Conservation (phyloP, 2,888 invertebrate genomes). For the Synanthedon myopaeformis region DNA sequence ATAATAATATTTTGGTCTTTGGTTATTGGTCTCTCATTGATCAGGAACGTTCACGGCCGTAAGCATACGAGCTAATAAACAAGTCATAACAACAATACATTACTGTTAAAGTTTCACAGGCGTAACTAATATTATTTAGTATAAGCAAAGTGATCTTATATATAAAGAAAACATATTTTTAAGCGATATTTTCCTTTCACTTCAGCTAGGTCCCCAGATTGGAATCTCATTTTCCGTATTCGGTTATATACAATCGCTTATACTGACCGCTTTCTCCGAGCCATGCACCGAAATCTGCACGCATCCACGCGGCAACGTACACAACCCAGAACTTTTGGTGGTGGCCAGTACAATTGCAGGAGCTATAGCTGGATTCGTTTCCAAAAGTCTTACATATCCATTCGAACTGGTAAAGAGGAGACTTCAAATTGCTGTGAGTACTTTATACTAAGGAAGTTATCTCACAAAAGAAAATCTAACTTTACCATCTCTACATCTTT, state of each 20-base stretch:
- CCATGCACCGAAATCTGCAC: constrained; percentile 8
- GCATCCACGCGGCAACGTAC: not conserved
- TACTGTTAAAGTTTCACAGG: too few relatives aligned
- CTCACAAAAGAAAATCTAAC: too few relatives aligned
- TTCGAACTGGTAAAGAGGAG: constrained; percentile 88
- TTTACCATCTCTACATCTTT: too few relatives aligned
- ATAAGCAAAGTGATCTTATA: too few relatives aligned
- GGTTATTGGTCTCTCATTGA: too few relatives aligned
- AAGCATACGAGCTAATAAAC: too few relatives aligned
- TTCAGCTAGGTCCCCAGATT: constrained; percentile 50
- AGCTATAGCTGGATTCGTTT: constrained; percentile 77
- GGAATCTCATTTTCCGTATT: constrained; percentile 50
- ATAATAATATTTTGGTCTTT: too few relatives aligned
- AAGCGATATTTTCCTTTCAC: constrained; percentile 5
- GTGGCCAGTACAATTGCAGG: constrained; percentile 68
- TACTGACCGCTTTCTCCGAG: constrained; percentile 17
- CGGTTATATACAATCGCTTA: constrained; percentile 26
- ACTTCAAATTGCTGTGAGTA: constrained; percentile 81
- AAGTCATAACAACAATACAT: too few relatives aligned
- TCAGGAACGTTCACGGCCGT: too few relatives aligned
- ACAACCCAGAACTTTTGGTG: constrained; percentile 27
- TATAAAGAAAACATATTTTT: too few relatives aligned
- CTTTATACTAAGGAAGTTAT: too few relatives aligned
- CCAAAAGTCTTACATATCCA: constrained; percentile 87
- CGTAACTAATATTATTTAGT: too few relatives aligned